Evolutionary conservation across 92 coral and sea anemone genomes (phyloP), one percentile per base, ranked within the genome.

Genomic region (Heteractis magnifica): DNA sequence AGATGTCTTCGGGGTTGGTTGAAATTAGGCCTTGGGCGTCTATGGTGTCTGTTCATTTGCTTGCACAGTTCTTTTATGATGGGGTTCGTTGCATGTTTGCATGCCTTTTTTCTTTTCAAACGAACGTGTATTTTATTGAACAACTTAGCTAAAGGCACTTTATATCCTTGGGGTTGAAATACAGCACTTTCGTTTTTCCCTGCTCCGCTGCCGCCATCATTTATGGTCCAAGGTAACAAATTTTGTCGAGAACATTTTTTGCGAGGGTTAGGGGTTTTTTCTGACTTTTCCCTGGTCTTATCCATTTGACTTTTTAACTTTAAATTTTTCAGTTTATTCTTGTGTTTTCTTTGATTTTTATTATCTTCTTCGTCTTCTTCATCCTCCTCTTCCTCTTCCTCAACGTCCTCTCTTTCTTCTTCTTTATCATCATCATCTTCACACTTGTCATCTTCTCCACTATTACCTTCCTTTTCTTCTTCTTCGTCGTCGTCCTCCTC

Each of bases 381-480:
- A 10, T 79, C 92, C 3, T 78, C 85, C 12, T 87, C 82, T 56
- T 82, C 90, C 13, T 81, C 70, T 52, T 86, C 65, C n/a, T 86
- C 82, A 3, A 71, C 83, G n/a, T 78, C 68, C 71, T 75, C 71
- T 41, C 52, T 60, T 13, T 73, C 83, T 41, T 73, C 83, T 41
- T 62, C 83, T 70, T 84, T 53, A 51, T 84, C 78, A 10, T 71
- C 78, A 34, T 71, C 71, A 56, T 82, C 79, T 41, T 84, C 65
- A 23, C 71, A 82, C 41, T 77, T 75, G 20, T 55, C 65, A 77
- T 77, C 88, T 51, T 78, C 77, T 19, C 73, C 83, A 21, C 79
- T 73, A 50, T 78, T 64, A 62, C 6, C 10, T 52, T 78, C 88
- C 8, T 77, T 68, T 11, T 83, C 87, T 34, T 82, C 80, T 8